Evolutionary conservation across 2,113 vertebrate species (phyloP), one percentile per base, ranked within the genome.

Genomic region (Aix galericulata): DNA sequence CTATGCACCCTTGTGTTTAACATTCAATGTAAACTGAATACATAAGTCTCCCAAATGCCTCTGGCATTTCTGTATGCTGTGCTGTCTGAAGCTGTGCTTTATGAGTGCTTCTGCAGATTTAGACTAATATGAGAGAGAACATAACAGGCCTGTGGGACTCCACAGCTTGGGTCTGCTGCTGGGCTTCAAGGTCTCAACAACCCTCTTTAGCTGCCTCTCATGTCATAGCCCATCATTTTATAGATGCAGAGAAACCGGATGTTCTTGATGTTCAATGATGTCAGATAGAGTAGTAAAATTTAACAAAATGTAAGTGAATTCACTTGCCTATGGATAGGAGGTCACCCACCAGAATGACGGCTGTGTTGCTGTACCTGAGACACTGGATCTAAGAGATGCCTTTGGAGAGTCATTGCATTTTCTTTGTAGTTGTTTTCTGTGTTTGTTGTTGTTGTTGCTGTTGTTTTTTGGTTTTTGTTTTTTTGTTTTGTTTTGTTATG

Each of bases 1-100:
- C 67, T 73, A 42, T 76, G 77, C 48, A 75, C 58, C 29, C 66
- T 90, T 86, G 69, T 95, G 74, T 91, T 96, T 74, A 89, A 62
- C 71, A 67, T 76, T 95, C 71, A 17, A 0, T 64, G 55, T 84
- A 85, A 89, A 85, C 62, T 73, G 88, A 92, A 92, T 87, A 32
- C 53, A 15, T 86, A 93, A 89, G 62, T 79, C 66, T 93, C 50
- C 74, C 48, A 66, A 62, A 21, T 86, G 63, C 86, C 81, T 78
- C 62, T 1, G 13, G 74, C 81, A 32, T 74, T 88, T 88, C 40
- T 34, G 18, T 82, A 40, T 85, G 66, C 71, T 94, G 83, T 4
- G 2, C 55, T 91, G 21, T 84, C 91, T 94, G 77, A 66, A 48
- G 46, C 46, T 48, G 20, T 48, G 66, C 62, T 82, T 82, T 25